Evolutionary conservation across 2,888 invertebrate genomes (phyloP).

Genomic region (Epirrita christyi): DNA sequence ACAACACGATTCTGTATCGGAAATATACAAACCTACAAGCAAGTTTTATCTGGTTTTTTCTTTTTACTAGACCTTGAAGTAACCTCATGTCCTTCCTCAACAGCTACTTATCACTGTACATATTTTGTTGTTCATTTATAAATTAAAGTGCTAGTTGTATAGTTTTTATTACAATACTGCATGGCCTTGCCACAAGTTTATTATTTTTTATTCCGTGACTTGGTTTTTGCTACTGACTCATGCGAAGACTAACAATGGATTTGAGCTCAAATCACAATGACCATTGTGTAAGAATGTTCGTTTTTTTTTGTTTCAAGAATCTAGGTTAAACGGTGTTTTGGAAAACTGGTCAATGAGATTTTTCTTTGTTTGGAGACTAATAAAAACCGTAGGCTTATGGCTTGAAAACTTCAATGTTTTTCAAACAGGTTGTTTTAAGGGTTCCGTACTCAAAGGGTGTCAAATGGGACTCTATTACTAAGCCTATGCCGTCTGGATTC

Average conservation of each 20-base stretch:
- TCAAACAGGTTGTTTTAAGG: too few species aligned
- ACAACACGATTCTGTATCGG: too few species aligned
- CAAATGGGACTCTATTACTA: too few species aligned
- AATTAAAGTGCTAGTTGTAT: slow-evolving; percentile 13
- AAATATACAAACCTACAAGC: too few species aligned
- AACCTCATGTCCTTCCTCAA: slow-evolving; percentile 12
- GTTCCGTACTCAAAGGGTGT: too few species aligned
- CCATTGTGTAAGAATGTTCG: slow-evolving; percentile 53
- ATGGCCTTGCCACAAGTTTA: slow-evolving; percentile 43
- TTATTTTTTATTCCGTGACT: slow-evolving; percentile 27
- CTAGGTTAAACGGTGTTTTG: slow-evolving; percentile 17
- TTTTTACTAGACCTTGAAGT: slow-evolving; percentile 4
- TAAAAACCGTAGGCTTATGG: too few species aligned
- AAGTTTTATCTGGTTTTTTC: too few species aligned
- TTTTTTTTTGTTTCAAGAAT: slow-evolving; percentile 23
- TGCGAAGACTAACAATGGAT: slow-evolving; percentile 55
- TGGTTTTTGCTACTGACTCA: slow-evolving; percentile 49
- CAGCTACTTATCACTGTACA: slow-evolving; percentile 9
- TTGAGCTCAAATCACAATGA: slow-evolving; percentile 56
- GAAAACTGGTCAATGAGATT: slow-evolving; percentile 5
- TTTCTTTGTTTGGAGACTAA: slow-evolving; percentile 8
- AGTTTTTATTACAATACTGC: slow-evolving; percentile 35
- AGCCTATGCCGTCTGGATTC: too few species aligned
- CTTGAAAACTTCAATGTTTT: too few species aligned
- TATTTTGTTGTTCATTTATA: slow-evolving; percentile 11